Evolutionary conservation across 2,797 vertebrate genomes (phyloP), one percentile per base, ranked within the genome.

Genomic region (Hapalemur alaotrensis): DNA sequence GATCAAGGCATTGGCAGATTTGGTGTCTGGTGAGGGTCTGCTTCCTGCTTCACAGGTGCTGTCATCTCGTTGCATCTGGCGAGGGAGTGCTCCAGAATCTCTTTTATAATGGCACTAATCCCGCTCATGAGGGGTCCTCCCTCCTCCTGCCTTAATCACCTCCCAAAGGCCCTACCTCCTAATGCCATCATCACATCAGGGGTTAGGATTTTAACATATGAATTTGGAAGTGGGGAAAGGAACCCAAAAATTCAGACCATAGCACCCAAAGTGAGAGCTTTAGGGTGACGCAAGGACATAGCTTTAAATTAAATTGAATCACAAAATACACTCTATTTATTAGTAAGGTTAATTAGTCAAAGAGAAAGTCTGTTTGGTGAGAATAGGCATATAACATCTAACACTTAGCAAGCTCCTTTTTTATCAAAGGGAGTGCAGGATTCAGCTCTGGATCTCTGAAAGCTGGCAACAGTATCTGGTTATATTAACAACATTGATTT

Each of bases 401-500:
- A 67, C 32, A 18, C 48, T 57, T 65, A n/a, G 5, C 41, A 30
- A 88, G 79, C 52, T 83, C 14, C 4, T 7, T 93, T 95, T 87
- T 63, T 48, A 46, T 76, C n/a, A 69, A n/a, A 95, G 52, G 67
- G 35, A 92, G 14, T 43, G 30, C n/a, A 72, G 38, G 35, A 11
- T 87, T 41, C 43, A 69, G 63, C 20, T 43, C 92, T 78, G 59
- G 35, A n/a, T 76, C 46, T 80, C 50, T 88, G 67, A 89, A 89
- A 91, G 13, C 12, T 75, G 89, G 67, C 73, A 48, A 75, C 9
- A 61, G 79, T 79, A n/a, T 70, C 83, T 92, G 32, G 41, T 85
- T 65, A 30, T 75, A 67, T 72, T 80, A 85, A 85, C 59, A 75
- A 86, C 80, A 69, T 48, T 85, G 73, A 84, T 93, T 94, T 83